These are phyloP conservation scores for Diarsia mendica DNA, from an alignment of 2,888 invertebrate species.

Conservation along the genomic window DNA sequence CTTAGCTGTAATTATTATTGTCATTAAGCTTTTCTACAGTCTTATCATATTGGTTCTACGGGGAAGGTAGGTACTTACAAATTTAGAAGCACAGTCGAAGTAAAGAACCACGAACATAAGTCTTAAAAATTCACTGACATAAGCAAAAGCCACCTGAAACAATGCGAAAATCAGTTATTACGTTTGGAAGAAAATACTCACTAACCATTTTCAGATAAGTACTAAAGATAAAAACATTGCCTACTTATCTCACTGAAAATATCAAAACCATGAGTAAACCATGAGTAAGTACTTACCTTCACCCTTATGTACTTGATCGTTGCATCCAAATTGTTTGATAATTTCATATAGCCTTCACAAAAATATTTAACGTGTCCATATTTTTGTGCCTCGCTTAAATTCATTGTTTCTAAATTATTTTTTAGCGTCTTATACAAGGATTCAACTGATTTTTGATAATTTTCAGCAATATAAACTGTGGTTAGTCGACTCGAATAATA, in stretches of 20 bases:
- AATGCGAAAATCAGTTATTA: neutral
- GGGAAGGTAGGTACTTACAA: neutral
- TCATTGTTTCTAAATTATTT: neutral
- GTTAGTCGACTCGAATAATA: neutral
- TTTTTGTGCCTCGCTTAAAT: neutral
- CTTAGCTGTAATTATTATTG: neutral
- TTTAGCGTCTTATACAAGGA: neutral
- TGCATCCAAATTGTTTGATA: neutral
- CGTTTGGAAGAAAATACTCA: neutral
- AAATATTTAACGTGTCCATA: neutral
- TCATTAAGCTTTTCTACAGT: too few relatives aligned
- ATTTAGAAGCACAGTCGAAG: neutral
- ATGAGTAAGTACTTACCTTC: conserved; percentile 1
- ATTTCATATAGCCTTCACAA: neutral
- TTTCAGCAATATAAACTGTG: neutral
- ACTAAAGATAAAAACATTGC: neutral
- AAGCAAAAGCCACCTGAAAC: neutral
- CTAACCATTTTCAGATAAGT: neutral
- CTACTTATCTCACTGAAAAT: neutral
- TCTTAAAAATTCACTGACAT: neutral
- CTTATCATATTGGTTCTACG: neutral
- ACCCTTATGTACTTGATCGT: neutral
- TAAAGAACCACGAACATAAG: neutral
- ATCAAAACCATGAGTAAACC: neutral
- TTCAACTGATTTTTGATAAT: neutral